Evolutionary conservation across 2,797 vertebrate species (phyloP).

Genomic region (Scolopax bukidnonensis): DNA sequence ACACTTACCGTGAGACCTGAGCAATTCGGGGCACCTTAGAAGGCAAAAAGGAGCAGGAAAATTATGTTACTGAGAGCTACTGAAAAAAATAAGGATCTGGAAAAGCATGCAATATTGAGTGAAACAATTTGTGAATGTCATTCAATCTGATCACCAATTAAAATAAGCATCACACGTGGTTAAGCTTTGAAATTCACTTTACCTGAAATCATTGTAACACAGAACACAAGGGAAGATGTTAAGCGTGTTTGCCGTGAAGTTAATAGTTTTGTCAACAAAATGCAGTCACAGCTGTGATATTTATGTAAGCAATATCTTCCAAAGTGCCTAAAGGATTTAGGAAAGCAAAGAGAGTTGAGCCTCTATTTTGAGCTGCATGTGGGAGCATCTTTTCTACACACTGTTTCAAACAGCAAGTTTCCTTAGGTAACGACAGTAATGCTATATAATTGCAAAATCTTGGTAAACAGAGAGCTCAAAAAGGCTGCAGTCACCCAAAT

Average conservation of each 20-base stretch:
- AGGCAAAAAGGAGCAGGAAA: neutral
- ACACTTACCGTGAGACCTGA: neutral
- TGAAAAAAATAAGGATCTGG: neutral
- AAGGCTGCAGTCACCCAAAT: neutral
- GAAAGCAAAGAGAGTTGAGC: neutral
- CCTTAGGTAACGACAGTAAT: neutral
- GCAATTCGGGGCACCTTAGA: neutral
- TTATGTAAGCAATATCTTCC: constrained; percentile 24
- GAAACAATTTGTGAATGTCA: constrained; percentile 7
- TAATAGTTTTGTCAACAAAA: constrained; percentile 40
- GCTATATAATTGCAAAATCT: neutral
- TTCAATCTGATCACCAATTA: constrained; percentile 18
- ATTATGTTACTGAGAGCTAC: neutral
- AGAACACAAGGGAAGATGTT: neutral
- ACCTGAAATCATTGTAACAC: neutral
- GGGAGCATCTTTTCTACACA: neutral
- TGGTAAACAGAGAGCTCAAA: fast-evolving
- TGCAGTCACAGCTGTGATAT: neutral
- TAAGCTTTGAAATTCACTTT: constrained; percentile 6
- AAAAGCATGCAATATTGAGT: neutral
- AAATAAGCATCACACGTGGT: constrained; percentile 3
- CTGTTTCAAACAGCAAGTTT: neutral
- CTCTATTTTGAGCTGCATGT: neutral
- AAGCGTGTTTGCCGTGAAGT: neutral
- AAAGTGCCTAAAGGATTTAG: neutral